Evolutionary conservation across 2,888 invertebrate genomes (phyloP), one percentile per base, ranked within the genome.

Genomic region (Quadroppia sp.): DNA sequence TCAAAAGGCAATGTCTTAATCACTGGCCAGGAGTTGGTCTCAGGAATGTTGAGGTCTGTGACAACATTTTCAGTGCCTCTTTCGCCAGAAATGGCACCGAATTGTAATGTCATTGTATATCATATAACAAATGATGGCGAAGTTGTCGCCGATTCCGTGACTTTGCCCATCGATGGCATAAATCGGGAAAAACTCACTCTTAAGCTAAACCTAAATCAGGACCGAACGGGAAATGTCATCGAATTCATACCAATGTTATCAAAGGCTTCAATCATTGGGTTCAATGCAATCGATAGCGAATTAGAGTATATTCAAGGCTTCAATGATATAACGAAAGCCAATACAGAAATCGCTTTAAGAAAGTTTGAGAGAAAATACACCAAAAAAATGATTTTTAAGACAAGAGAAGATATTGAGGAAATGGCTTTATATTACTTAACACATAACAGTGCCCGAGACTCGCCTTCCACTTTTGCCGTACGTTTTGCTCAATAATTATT

Each of bases 21-120:
- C 71, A 78, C 80, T 4, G 81, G 78, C 11, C 71, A 73, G 13
- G 82, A 82, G 30, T 81, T 81, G 70, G 81, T 80, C 48, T 72
- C 82, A 32, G 80, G 81, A 40, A 81, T 83, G 82, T 59, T 74
- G 7, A 71, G 74, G 36, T 80, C 80, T 25, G 80, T 81, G 4
- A 81, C 80, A 61, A 86, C 86, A 0, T 84, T 87, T 77, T 82
- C 85, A 0, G 80, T 87, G 1, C 83, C 86, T 0, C 80, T 86
- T 30, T 84, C 85, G 9, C 79, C 84, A 36, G 85, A 86, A 77
- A 87, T 87, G 87, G 84, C 85, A 1, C 87, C 87, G 0, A 84
- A 82, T 11, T 85, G 86, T 77, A 82, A 83, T 64, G 80, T 86
- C 1, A 79, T 86, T 7, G 85, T 85, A 2, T 86, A 84, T 78